Evolutionary conservation across 2,797 vertebrate genomes (phyloP).

Genomic region (Eulemur rubriventer): DNA sequence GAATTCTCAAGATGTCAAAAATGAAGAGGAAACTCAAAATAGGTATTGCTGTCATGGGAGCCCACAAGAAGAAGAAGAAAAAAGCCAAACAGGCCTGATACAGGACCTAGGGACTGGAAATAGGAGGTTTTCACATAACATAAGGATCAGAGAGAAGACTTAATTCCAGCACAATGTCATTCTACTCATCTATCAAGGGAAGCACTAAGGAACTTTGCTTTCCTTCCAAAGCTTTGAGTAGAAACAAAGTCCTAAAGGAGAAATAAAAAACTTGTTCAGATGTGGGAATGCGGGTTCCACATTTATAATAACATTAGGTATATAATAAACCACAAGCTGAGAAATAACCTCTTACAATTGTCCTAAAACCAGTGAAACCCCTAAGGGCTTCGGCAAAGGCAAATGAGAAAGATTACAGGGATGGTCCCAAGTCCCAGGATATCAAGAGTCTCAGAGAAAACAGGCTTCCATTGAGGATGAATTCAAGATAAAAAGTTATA

Average conservation of each 20-base stretch:
- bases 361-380: neutral
- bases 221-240: neutral
- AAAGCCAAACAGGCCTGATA: neutral
- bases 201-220: neutral
- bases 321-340: slow-evolving; percentile 19
- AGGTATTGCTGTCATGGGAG: neutral
- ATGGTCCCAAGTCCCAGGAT: neutral
- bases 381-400: neutral
- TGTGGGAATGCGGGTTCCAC: neutral
- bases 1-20: neutral
- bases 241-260: neutral
- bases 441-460: neutral
- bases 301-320: neutral
- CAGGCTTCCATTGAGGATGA: neutral
- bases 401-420: neutral
- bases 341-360: neutral
- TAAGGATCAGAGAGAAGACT: neutral
- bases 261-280: slow-evolving; percentile 3
- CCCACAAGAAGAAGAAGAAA: neutral
- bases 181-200: slow-evolving; percentile 9
- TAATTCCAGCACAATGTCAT: neutral
- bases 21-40: neutral
- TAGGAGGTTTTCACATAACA: neutral
- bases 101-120: neutral
- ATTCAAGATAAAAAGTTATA: slow-evolving; percentile 35